Evolutionary conservation across 1,140 invertebrate genomes (phyloP), one percentile per base, ranked within the genome.

Genomic region (Drosophila bocqueti): DNA sequence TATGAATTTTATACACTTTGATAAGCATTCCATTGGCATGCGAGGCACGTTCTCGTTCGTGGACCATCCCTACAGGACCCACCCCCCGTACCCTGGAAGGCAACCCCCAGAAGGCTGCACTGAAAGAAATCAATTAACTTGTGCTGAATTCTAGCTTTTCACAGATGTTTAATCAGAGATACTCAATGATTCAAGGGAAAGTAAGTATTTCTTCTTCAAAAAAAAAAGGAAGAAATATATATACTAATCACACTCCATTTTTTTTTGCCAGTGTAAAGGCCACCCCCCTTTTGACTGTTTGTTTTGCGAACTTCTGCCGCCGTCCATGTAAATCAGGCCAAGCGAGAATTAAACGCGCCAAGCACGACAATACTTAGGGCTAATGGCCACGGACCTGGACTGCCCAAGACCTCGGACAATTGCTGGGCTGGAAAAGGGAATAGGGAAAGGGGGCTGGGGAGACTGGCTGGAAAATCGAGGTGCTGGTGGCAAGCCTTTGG

Each of bases 1-100:
- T 89, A 89, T 90, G 81, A 90, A 85, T 90, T 90, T 89, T 71
- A 89, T 89, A 90, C 81, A 87, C 85, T 87, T 87, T 87, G 85
- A 90, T 89, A 89, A 89, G 85, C 81, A 85, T 69, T 81, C 71
- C 74, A 79, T 89, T 85, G 74, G 78, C 81, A 89, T 85, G 81
- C 85, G 81, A 89, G 85, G 81, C 85, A 89, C 85, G 85, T 89
- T 79, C 81, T 61, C 52, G 49, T 34, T 49, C 45, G 57, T 61
- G 52, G 46, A 68, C 58, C 60, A 43, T 38, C 54, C 54, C 40
- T 57, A 57, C 54, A 55, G 8, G 11, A 54, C 50, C 26, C 26
- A 21, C 47, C 52, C 11, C 50, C 7, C 10, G n/a, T n/a, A n/a
- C n/a, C 38, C 3, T 42, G 4, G 42, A 13, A 45, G n/a, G 18